Evolutionary conservation across 2,888 invertebrate genomes (phyloP).

Genomic region (Tridacna gigas): DNA sequence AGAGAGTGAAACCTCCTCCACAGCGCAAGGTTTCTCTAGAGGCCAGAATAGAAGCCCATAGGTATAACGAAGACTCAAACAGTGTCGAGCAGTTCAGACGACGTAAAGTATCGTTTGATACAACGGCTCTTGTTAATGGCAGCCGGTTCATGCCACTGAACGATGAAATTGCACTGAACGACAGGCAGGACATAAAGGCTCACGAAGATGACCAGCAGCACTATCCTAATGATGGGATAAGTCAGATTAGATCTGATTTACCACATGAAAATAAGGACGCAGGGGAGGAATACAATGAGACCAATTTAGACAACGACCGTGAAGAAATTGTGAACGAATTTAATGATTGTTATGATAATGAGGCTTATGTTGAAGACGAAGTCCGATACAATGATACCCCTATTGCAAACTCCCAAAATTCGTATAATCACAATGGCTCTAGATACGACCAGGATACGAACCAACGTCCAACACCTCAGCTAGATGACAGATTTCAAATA

Average conservation of each 20-base stretch:
- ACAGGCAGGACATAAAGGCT: not conserved
- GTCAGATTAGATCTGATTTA: not conserved
- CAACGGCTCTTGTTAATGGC: conserved; percentile 47
- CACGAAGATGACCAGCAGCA: not conserved
- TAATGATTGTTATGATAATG: conserved; percentile 8
- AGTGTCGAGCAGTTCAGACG: conserved; percentile 32
- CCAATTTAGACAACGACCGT: not conserved
- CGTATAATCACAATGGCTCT: not conserved
- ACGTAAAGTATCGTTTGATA: conserved; percentile 59
- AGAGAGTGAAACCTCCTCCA: conserved; percentile 6
- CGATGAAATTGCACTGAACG: conserved; percentile 31
- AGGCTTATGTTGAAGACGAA: not conserved
- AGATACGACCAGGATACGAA: not conserved
- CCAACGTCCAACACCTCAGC: not conserved
- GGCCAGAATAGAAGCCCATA: conserved; percentile 31
- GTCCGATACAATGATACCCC: not conserved
- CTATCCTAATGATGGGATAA: not conserved
- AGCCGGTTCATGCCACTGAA: conserved; percentile 40
- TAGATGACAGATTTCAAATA: not conserved
- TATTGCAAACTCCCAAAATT: not conserved
- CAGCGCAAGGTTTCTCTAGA: conserved; percentile 51
- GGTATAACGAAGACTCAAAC: not conserved
- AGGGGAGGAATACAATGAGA: not conserved
- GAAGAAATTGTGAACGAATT: not conserved
- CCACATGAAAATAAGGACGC: not conserved